Percentiles rank a stretch among this genome's conserved stretches.
These are phyloP conservation scores for Hestina assimilis DNA, from an alignment of 1,140 invertebrate genomes.

Conservation along the genomic window DNA sequence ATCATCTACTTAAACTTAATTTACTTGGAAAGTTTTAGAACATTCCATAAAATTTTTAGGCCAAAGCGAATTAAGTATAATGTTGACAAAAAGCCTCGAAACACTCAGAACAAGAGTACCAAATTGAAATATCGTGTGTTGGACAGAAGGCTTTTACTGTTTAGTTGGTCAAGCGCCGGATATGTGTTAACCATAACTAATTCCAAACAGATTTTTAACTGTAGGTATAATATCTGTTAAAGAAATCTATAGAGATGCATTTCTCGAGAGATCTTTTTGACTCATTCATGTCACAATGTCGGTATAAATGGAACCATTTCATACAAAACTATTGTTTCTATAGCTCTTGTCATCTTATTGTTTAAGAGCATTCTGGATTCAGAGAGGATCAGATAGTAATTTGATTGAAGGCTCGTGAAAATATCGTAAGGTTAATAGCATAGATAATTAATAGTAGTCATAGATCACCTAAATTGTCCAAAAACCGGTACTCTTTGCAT, in stretches of 20 bases:
- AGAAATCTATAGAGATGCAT: neutral
- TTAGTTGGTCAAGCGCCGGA: slow-evolving; percentile 62
- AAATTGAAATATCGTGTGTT: slow-evolving; percentile 67
- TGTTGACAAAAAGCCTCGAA: slow-evolving; percentile 59
- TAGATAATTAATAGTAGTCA: neutral
- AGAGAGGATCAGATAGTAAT: too few species aligned
- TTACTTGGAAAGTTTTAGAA: slow-evolving; percentile 21
- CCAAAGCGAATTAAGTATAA: slow-evolving; percentile 57
- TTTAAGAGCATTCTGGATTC: too few species aligned
- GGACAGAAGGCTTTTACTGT: slow-evolving; percentile 64
- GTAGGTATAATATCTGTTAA: slow-evolving; percentile 10
- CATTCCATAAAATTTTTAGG: slow-evolving; percentile 36
- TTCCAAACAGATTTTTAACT: slow-evolving; percentile 11
- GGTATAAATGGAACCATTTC: neutral
- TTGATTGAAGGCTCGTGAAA: too few species aligned
- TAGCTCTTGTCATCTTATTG: neutral
- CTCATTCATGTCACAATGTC: neutral
- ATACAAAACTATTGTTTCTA: neutral
- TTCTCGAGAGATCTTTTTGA: neutral
- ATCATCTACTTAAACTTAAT: neutral
- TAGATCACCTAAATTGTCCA: neutral
- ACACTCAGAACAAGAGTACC: slow-evolving; percentile 33
- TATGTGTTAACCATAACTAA: slow-evolving; percentile 43
- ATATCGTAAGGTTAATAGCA: neutral
- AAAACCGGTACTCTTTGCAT: neutral